A percentile compares a stretch with the other conserved stretches of the same genome.
Conservation (phyloP, 1,140 invertebrate species). For the Polyergus mexicanus region DNA sequence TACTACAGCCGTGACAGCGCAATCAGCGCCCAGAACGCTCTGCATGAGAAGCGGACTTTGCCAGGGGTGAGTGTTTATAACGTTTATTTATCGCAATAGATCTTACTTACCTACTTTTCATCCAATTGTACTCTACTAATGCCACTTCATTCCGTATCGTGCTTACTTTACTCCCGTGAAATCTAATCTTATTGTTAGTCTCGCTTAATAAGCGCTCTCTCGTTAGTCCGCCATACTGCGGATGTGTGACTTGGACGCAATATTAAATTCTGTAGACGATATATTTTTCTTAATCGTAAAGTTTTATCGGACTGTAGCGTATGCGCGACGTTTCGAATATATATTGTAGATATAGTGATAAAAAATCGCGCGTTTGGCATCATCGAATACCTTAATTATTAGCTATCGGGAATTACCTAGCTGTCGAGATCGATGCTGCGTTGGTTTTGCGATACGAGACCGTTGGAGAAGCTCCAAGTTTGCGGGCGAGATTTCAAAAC, state of each 20-base stretch:
- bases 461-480: conserved; percentile 47
- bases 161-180: not conserved
- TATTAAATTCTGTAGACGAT: not conserved
- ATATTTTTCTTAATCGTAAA: conserved; percentile 33
- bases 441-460: conserved; percentile 36
- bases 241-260: not conserved
- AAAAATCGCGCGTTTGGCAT: conserved; percentile 14
- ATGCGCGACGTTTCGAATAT: conserved; percentile 14
- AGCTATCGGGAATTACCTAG: conserved; percentile 38
- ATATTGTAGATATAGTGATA: not conserved
- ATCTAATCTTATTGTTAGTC: conserved; percentile 57
- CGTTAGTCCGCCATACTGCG: not conserved
- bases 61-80: conserved; percentile 94
- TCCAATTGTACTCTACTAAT: conserved; percentile 24
- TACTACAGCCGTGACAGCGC: conserved; percentile 98
- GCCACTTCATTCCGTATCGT: conserved; percentile 43
- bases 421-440: conserved; percentile 10
- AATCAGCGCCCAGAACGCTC: conserved; percentile 95
- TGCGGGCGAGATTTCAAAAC: conserved; percentile 28
- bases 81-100: conserved; percentile 19
- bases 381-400: conserved; percentile 5
- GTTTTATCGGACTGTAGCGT: conserved; percentile 4
- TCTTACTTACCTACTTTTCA: conserved; percentile 62
- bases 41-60: conserved; percentile 98
- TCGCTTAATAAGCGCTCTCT: conserved; percentile 25